Conservation (phyloP, 2,113 vertebrate species). For the Erythrolamprus reginae region DNA sequence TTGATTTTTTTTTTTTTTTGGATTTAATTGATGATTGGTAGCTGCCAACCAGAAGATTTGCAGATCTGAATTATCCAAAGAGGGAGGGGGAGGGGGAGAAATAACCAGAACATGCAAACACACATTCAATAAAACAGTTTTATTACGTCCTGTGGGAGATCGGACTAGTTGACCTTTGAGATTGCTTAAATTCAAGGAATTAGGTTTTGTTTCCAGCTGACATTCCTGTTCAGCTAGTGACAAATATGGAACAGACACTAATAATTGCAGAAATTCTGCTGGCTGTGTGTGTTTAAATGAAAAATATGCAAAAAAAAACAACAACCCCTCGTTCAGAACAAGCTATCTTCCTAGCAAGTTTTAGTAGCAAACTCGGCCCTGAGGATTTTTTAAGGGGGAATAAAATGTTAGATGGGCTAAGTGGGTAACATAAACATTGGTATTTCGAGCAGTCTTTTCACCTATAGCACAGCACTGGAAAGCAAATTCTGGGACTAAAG, state of each 20-base stretch:
- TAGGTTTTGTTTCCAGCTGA: neutral
- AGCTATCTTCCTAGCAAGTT: neutral
- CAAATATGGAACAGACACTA: neutral
- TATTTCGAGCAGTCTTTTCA: neutral
- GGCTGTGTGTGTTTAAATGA: neutral
- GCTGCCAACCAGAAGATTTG: neutral
- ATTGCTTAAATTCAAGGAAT: neutral
- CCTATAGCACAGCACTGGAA: neutral
- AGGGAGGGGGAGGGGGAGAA: rapidly evolving
- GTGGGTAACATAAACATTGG: neutral
- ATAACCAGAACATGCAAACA: neutral
- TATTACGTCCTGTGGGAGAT: neutral
- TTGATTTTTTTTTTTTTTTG: no score
- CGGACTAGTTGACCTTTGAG: neutral
- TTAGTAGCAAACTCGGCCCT: neutral
- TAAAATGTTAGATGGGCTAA: neutral
- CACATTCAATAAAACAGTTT: neutral
- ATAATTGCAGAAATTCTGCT: neutral
- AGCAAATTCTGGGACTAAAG: neutral
- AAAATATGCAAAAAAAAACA: neutral
- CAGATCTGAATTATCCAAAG: neutral
- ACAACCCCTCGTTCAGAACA: neutral
- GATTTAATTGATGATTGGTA: neutral
- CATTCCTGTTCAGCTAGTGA: neutral
- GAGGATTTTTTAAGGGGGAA: neutral